Conservation (phyloP, 2,113 vertebrate species). For the Alaudala cheleensis region DNA sequence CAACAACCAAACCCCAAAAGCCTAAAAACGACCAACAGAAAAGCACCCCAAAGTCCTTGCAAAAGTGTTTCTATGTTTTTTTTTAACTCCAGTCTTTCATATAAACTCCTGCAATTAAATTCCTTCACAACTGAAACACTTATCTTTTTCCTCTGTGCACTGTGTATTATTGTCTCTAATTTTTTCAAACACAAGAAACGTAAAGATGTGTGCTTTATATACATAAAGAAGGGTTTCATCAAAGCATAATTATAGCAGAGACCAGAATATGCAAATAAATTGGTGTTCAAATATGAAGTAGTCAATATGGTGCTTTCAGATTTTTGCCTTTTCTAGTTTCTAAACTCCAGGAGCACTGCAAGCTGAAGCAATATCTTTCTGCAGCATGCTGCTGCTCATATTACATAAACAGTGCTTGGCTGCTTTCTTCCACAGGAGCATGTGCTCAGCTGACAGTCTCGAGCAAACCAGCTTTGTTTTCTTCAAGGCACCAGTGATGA, state of each 20-base stretch:
- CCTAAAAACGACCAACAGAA: rapidly evolving
- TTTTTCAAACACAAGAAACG: neutral
- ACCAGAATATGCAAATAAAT: neutral
- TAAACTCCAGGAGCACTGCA: neutral
- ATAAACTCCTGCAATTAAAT: neutral
- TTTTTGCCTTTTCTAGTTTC: slow-evolving; percentile 2
- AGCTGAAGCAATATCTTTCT: slow-evolving; percentile 37
- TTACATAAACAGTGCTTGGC: slow-evolving; percentile 82
- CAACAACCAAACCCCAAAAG: rapidly evolving
- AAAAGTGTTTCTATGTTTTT: neutral
- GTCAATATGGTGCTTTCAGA: neutral
- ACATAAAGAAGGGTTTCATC: neutral
- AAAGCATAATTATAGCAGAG: neutral
- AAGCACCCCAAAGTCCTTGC: rapidly evolving
- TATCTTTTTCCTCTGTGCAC: neutral
- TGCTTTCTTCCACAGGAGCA: slow-evolving; percentile 73
- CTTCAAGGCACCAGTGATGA: slow-evolving; percentile 81
- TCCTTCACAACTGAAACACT: neutral
- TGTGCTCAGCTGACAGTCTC: slow-evolving; percentile 79
- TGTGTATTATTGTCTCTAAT: neutral
- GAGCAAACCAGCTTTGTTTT: slow-evolving; percentile 80
- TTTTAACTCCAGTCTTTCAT: neutral
- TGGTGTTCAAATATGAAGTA: neutral
- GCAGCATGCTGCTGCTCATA: slow-evolving; percentile 67
- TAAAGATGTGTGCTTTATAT: neutral